Conservation (phyloP, 2,113 vertebrate genomes). For the Pagrus major region DNA sequence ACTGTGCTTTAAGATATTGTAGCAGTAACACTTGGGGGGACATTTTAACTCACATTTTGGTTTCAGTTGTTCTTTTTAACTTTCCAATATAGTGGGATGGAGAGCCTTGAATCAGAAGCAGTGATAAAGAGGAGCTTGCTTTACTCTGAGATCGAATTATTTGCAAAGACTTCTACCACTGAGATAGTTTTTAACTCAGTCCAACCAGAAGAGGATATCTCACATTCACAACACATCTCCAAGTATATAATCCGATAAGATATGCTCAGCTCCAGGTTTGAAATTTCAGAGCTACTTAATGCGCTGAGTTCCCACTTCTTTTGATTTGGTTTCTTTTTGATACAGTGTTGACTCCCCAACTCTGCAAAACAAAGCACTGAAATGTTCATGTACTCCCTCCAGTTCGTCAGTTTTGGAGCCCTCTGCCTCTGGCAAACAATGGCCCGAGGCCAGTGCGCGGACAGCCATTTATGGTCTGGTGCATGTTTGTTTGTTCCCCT, state of each 20-base stretch:
- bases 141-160: neutral
- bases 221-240: neutral
- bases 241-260: slow-evolving; percentile 1
- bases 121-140: neutral
- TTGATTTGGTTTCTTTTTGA: neutral
- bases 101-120: neutral
- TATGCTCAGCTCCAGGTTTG: neutral
- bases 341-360: neutral
- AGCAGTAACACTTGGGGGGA: neutral
- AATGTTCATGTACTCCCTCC: neutral
- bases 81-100: neutral
- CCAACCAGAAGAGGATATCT: neutral
- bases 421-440: neutral
- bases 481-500: neutral
- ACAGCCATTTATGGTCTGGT: neutral
- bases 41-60: neutral
- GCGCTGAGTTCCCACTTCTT: neutral
- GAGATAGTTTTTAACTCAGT: neutral
- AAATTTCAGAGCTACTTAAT: neutral
- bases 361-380: neutral
- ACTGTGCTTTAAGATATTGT: neutral
- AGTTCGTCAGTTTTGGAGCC: neutral
- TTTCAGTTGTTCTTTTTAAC: neutral
- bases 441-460: neutral
- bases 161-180: neutral